Evolutionary conservation across 2,888 invertebrate genomes (phyloP).

Genomic region (Plebejus anna): DNA sequence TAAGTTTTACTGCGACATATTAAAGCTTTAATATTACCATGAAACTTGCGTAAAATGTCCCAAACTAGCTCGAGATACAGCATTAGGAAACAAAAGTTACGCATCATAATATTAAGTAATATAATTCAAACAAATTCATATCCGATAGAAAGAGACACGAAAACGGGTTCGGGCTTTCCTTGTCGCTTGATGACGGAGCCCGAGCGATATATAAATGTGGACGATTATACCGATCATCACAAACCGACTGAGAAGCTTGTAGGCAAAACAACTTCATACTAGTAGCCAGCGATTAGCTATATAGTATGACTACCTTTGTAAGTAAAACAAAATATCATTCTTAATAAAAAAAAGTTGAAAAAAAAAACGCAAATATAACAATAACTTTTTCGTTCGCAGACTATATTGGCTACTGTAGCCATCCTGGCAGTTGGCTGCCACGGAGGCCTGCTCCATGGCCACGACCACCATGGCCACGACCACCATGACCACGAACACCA

Average conservation of each 20-base stretch:
- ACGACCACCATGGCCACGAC: constrained; percentile 43
- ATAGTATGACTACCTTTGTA: constrained; percentile 72
- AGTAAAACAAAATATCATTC: constrained; percentile 45
- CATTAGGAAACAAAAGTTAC: constrained; percentile 26
- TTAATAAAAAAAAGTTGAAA: constrained; percentile 22
- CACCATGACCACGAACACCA: constrained; percentile 43
- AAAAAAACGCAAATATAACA: neutral
- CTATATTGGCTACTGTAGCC: constrained; percentile 65
- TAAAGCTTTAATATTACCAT: neutral
- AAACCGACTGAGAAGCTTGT: constrained; percentile 68
- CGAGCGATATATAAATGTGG: constrained; percentile 74
- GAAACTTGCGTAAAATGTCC: constrained; percentile 4
- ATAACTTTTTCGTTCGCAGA: constrained; percentile 53
- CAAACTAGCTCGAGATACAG: constrained; percentile 2
- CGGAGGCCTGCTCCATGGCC: constrained; percentile 58
- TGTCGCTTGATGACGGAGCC: constrained; percentile 33
- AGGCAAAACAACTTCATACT: constrained; percentile 57
- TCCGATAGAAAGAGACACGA: constrained; percentile 64
- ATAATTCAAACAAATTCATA: constrained; percentile 44
- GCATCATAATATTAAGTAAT: constrained; percentile 22
- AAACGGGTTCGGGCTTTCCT: constrained; percentile 41
- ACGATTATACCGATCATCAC: constrained; percentile 55
- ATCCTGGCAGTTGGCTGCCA: constrained; percentile 64
- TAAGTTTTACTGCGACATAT: neutral
- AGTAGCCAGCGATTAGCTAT: constrained; percentile 77